phyloP scores from a whole-genome alignment of 1,140 invertebrate genomes.

The Pseudobourletiella spinata region DNA sequence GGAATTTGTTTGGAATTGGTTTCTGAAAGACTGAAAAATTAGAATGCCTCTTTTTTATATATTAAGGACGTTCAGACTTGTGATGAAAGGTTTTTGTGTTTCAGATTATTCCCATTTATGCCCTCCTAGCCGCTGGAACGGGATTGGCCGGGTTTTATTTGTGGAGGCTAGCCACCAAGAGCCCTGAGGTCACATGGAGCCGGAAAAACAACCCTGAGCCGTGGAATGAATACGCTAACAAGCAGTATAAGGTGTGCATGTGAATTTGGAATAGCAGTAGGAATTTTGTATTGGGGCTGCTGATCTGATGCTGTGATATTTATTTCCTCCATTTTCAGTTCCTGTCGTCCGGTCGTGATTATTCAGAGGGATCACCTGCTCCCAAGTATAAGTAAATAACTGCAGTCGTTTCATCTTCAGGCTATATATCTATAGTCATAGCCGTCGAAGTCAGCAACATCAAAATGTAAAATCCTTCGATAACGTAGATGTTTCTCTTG shows the following conservation, averaged over 20 bases:
- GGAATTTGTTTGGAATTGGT: no score
- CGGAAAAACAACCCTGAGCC: constrained; percentile 61
- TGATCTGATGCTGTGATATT: neutral
- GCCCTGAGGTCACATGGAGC: constrained; percentile 71
- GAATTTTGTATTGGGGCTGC: neutral
- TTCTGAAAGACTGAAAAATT: no score
- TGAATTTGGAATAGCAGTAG: neutral
- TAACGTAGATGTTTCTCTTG: neutral
- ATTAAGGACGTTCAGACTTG: neutral
- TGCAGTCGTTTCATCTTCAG: neutral
- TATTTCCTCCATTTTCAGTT: constrained; percentile 11
- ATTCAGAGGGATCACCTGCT: constrained; percentile 5
- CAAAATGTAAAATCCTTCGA: neutral
- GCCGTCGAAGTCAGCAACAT: no score
- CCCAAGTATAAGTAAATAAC: neutral
- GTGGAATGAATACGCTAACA: constrained; percentile 64
- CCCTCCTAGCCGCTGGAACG: constrained; percentile 55
- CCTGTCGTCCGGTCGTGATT: constrained; percentile 10
- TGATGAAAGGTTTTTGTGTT: neutral
- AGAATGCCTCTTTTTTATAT: no score
- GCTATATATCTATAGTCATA: no score
- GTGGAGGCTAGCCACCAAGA: constrained; percentile 55
- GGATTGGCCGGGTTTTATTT: constrained; percentile 51
- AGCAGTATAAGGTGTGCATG: constrained; percentile 65
- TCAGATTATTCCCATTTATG: constrained; percentile 67